Evolutionary conservation across 2,113 vertebrate genomes (phyloP), one percentile per base, ranked within the genome.

Genomic region (Archocentrus centrarchus): DNA sequence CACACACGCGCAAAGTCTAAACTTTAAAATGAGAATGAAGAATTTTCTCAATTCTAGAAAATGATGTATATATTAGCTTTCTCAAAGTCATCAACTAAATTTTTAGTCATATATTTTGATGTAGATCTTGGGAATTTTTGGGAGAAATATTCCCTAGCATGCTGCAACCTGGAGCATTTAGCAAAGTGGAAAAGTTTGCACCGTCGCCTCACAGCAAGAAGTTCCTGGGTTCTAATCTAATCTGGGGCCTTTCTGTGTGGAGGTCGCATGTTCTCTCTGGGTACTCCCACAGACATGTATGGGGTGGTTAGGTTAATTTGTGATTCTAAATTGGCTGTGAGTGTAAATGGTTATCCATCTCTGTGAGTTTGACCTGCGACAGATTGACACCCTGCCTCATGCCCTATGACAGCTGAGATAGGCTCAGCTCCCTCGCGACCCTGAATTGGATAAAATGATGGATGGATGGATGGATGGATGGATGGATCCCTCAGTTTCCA

Each of bases 121-220:
- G 60, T 18, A n/a, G 32, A 9, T 62, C 60, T 37, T n/a, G 30
- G 30, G 17, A 62, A 35, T 30, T 20, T 61, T 61, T 11, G 32
- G 1, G 6, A 32, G 5, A 11, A 11, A 37, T 17, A n/a, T 37
- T 62, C 32, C 9, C 5, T 20, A 14, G 6, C 61, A 1, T n/a
- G 62, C 62, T 64, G 32, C n/a, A 41, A 64, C 20, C 61, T n/a
- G 35, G 35, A 64, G 20, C 37, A 1, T 22, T 22, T 37, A 39
- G 62, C 35, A 41, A 22, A 39, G 61, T 20, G 18, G 53, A n/a
- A 55, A 55, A 53, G 1, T 35, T 35, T 35, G 17, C 30, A 62
- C 15, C 59, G 10, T 1, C 18, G 0, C 17, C 0, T 32, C 59
- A 32, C 27, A 32, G 30, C 10, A 9, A 35, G 59, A 61, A 39